Conservation (phyloP, 2,888 invertebrate genomes). For the Hyppa rectilinea region DNA sequence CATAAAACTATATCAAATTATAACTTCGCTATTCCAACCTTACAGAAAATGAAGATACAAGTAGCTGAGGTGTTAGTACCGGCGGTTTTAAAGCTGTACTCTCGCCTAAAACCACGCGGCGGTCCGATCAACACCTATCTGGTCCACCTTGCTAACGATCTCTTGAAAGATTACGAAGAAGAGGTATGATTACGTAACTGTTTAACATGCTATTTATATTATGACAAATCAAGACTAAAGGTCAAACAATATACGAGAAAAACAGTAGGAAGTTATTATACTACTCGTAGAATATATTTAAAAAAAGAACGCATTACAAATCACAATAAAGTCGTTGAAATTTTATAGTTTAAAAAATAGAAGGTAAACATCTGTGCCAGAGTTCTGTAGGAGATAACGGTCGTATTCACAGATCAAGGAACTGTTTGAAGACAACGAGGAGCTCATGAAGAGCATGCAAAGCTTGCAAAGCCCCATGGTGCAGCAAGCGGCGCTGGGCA, state of each 20-base stretch:
- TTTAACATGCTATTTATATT: background rate
- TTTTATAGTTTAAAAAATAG: background rate
- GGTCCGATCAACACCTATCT: slow-evolving; percentile 86
- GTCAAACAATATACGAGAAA: background rate
- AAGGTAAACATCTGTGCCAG: background rate
- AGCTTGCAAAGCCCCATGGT: slow-evolving; percentile 84
- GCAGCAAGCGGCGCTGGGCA: slow-evolving; percentile 78
- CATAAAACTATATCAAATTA: background rate
- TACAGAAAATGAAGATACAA: slow-evolving; percentile 91
- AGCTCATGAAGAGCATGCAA: slow-evolving; percentile 80
- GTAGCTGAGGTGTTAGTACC: slow-evolving; percentile 93
- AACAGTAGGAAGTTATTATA: too few relatives aligned
- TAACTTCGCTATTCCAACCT: slow-evolving; percentile 3
- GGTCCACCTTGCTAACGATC: slow-evolving; percentile 86
- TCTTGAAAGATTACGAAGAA: slow-evolving; percentile 86
- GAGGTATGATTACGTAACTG: slow-evolving; percentile 75
- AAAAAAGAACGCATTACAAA: too few relatives aligned
- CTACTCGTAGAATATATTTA: too few relatives aligned
- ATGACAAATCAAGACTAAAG: background rate
- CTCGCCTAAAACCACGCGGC: slow-evolving; percentile 86
- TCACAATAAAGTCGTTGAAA: background rate
- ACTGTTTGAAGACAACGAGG: slow-evolving; percentile 84
- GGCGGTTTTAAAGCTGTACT: slow-evolving; percentile 91
- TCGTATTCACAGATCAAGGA: slow-evolving; percentile 81
- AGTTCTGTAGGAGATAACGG: background rate